Evolutionary conservation across 2,113 vertebrate species (phyloP).

Genomic region (Herpetotheres cachinnans): DNA sequence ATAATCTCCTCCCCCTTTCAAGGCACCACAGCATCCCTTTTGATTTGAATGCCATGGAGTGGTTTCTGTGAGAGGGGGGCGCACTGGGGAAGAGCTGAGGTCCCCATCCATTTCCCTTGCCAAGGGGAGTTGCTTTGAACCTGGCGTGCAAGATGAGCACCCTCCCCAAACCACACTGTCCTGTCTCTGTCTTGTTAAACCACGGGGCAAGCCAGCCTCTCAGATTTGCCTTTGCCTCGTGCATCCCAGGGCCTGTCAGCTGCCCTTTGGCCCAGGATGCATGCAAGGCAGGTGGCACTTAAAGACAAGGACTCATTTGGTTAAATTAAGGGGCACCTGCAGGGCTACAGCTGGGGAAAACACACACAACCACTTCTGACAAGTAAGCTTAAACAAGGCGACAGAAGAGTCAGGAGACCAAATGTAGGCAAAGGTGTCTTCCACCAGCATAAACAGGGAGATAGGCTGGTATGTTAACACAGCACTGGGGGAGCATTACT

Average conservation of each 20-base stretch:
- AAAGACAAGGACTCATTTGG: background rate
- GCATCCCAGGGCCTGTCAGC: background rate
- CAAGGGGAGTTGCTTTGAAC: background rate
- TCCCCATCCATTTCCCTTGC: background rate
- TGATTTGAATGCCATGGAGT: background rate
- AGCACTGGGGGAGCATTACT: background rate
- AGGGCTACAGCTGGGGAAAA: conserved; percentile 15
- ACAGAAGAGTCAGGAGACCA: background rate
- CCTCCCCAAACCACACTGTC: background rate
- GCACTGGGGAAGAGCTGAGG: background rate
- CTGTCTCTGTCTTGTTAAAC: background rate
- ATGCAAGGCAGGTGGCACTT: background rate
- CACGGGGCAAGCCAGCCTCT: background rate
- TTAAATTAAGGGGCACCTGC: conserved; percentile 22
- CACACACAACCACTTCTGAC: background rate
- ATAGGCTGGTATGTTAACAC: background rate
- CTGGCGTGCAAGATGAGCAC: background rate
- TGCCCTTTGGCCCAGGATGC: background rate
- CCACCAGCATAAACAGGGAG: background rate
- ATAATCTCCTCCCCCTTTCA: background rate
- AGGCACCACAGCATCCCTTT: background rate
- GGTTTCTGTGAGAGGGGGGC: background rate
- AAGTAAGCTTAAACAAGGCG: background rate
- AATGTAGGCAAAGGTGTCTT: background rate
- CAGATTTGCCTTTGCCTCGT: background rate